Base-by-base conservation (phyloP, 2,888 invertebrate species). In the Spilosoma lubricipeda region DNA sequence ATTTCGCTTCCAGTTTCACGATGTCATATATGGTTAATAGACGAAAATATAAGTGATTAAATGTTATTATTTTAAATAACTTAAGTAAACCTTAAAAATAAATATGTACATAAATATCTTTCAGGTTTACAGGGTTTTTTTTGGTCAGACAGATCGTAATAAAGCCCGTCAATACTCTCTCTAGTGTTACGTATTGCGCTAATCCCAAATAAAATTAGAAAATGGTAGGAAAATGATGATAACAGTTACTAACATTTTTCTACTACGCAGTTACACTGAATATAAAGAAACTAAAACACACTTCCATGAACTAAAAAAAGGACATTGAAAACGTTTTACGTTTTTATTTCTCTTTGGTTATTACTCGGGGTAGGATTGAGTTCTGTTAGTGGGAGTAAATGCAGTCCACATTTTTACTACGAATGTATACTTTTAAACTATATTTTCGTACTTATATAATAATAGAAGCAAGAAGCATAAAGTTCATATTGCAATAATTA, bases 341-440 rank as follows among this genome's bases (percentile, higher is more conserved):
- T 63, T 63, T 63, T 30, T 63, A 63, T 63, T 63, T 63, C 27
- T 30, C 59, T 63, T 63, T 63, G 30, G 59, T 63, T 63, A 63
- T 30, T 63, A 63, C 59, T 27, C 30, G 30, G 59, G 59, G 30
- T 63, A 63, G 15, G 15, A 30, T 63, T 63, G 27, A 63, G 27
- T 63, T 63, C 30, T 30, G 59, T 63, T 30, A 7, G 27, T 30
- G 59, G 59, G 30, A 63, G 30, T 30, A 63, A 63, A 63, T 30
- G 30, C 59, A 30, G 59, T 63, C 18, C 30, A 63, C 30, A 15
- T 63, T 63, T 27, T 1, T 18, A 63, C 5, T 30, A 30, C 59
- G 27, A 63, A 27, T 15, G 18, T 30, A 15, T 30, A 27, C 27
- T 30, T 63, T 63, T 52, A 52, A 48, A 52, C 52, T 52, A 52